Base-by-base conservation (phyloP, 2,888 invertebrate genomes). In the Gastracanthus pulcherrimus region DNA sequence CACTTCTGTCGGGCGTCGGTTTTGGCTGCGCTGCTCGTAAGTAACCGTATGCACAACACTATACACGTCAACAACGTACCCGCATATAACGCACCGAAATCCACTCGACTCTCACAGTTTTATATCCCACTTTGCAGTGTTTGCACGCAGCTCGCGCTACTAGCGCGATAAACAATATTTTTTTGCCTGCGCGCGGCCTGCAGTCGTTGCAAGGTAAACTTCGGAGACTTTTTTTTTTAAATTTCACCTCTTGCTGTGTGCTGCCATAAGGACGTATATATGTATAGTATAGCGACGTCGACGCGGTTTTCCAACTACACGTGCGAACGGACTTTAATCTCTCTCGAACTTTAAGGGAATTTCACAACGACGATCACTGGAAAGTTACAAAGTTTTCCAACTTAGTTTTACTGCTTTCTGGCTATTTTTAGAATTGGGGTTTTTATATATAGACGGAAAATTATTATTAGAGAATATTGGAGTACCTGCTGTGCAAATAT, bases 261-360 rank as follows among this genome's bases (percentile, higher is more conserved):
- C 34, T 9, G 34, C 66, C 29, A 48, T 60, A 77, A 77, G 71
- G 78, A 55, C 78, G 64, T 55, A n/a, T n/a, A n/a, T n/a, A n/a
- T n/a, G n/a, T n/a, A n/a, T n/a, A n/a, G n/a, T n/a, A n/a, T n/a
- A 41, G 51, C 77, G 71, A 71, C 38, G n/a, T n/a, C n/a, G n/a
- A n/a, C n/a, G n/a, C n/a, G n/a, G n/a, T 19, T 45, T 41, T 41
- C 3, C n/a, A n/a, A n/a, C n/a, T n/a, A n/a, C 36, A 62, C 77
- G 51, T 77, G 70, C 51, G 31, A 77, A 77, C 51, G 26, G 51
- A 62, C 62, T 51, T 70, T 77, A 60, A 70, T 60, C 9, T 19
- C 19, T 11, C 31, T n/a, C n/a, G n/a, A n/a, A 0, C 2, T 26
- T 69, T 9, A 77, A n/a, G 77, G 70, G 26, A 3, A n/a, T 26